These are phyloP conservation scores for Phalloptychus januarius DNA, from an alignment of 2,797 vertebrate species.

Conservation along the genomic window DNA sequence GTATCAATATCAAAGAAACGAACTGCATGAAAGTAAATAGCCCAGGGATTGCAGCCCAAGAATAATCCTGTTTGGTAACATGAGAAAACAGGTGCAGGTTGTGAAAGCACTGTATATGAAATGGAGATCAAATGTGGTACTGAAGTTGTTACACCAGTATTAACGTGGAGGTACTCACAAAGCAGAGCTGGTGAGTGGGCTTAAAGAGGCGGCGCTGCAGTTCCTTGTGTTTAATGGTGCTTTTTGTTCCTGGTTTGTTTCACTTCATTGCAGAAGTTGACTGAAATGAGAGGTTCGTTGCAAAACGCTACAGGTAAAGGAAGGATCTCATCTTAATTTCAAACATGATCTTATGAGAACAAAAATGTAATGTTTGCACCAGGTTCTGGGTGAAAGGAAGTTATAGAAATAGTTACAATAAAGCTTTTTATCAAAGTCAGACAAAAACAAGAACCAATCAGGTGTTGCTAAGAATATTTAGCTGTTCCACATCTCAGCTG, in stretches of 20 bases:
- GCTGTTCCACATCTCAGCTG: not conserved
- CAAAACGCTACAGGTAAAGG: not conserved
- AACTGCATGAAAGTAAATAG: not conserved
- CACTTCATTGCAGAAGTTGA: not conserved
- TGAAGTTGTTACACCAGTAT: slow-evolving; percentile 1
- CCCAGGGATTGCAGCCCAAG: not conserved
- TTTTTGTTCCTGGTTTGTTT: not conserved
- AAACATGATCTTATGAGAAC: not conserved
- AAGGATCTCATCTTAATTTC: not conserved
- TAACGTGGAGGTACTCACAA: not conserved
- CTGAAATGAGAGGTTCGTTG: not conserved
- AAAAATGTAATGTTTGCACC: not conserved
- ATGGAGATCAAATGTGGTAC: not conserved
- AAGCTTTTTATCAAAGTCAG: not conserved
- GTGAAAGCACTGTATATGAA: not conserved
- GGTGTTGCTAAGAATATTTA: not conserved
- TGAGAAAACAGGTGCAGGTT: not conserved
- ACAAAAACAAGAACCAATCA: not conserved
- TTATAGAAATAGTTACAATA: not conserved
- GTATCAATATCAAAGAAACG: not conserved
- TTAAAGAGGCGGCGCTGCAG: not conserved
- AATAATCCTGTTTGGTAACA: not conserved
- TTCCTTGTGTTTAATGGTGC: not conserved
- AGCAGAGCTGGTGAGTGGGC: not conserved
- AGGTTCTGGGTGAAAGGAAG: not conserved